Conservation (phyloP, 2,113 vertebrate genomes). For the Hippocampus zosterae region DNA sequence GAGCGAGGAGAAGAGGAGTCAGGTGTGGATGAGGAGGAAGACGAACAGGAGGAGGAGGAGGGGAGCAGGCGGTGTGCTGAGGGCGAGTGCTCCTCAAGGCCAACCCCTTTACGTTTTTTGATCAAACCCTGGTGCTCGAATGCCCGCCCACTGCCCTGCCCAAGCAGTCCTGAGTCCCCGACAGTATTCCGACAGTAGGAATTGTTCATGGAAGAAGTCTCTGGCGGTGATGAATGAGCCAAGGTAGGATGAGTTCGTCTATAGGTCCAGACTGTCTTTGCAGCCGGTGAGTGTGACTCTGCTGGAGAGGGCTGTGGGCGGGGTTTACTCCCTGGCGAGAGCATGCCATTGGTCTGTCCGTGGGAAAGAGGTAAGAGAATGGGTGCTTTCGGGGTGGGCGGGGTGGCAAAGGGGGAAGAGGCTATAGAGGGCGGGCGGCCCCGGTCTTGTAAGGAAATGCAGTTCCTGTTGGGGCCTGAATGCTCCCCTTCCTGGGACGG, state of each 20-base stretch:
- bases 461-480: conserved; percentile 82
- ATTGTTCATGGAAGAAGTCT: conserved; percentile 55
- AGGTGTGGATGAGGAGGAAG: conserved; percentile 70
- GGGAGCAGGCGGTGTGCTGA: conserved; percentile 72
- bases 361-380: conserved; percentile 64
- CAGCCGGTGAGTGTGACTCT: conserved; percentile 56
- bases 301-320: conserved; percentile 51
- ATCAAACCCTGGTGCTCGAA: conserved; percentile 80
- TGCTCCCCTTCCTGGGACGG: conserved; percentile 68
- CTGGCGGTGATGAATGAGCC: conserved; percentile 60
- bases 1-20: conserved; percentile 70
- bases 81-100: conserved; percentile 62
- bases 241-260: conserved; percentile 60
- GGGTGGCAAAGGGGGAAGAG: conserved; percentile 8
- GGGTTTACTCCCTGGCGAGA: conserved; percentile 66
- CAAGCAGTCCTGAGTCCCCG: conserved; percentile 63
- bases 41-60: conserved; percentile 66
- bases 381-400: conserved; percentile 41
- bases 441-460: conserved; percentile 67
- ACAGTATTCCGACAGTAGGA: conserved; percentile 53
- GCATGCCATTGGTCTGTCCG: conserved; percentile 77
- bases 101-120: conserved; percentile 79
- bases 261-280: conserved; percentile 64
- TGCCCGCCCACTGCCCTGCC: conserved; percentile 57
- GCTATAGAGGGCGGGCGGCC: conserved; percentile 62